These are phyloP conservation scores for Zaprionus obscuricornis DNA, from an alignment of 2,888 invertebrate genomes.

Conservation along the genomic window DNA sequence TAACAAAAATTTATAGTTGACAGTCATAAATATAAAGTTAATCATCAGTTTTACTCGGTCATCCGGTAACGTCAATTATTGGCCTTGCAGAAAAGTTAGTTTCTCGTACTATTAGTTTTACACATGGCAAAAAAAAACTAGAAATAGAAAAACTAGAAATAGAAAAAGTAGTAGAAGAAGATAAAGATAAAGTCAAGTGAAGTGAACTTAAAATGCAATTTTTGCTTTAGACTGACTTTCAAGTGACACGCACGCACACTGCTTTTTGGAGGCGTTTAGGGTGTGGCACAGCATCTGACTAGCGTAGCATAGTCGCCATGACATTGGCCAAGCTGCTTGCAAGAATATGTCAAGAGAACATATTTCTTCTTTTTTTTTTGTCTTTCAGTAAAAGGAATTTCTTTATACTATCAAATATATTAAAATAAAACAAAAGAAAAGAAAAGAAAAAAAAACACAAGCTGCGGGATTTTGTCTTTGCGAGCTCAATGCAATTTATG, in stretches of 20 bases:
- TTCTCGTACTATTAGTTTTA: slow-evolving; percentile 19
- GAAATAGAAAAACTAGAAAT: background rate
- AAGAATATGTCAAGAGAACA: slow-evolving; percentile 20
- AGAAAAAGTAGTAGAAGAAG: background rate
- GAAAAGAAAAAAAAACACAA: background rate
- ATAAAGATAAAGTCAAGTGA: slow-evolving; percentile 44
- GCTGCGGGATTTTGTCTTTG: background rate
- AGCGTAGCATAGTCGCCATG: background rate
- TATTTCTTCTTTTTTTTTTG: slow-evolving; percentile 38
- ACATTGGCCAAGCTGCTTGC: background rate
- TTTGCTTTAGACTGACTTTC: slow-evolving; percentile 57
- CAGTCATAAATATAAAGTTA: slow-evolving; percentile 10
- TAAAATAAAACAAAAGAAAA: slow-evolving; percentile 23
- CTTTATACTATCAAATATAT: slow-evolving; percentile 32
- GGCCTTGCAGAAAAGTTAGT: too few species aligned
- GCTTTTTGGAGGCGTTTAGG: background rate
- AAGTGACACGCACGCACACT: slow-evolving; percentile 50
- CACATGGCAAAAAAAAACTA: slow-evolving; percentile 4
- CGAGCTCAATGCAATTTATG: too few species aligned
- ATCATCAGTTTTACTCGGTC: too few species aligned
- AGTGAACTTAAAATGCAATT: slow-evolving; percentile 68
- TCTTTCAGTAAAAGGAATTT: slow-evolving; percentile 66
- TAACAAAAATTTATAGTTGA: slow-evolving; percentile 14
- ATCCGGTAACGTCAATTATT: too few species aligned
- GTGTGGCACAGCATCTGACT: background rate